Evolutionary conservation across 2,888 invertebrate genomes (phyloP), one percentile per base, ranked within the genome.

Genomic region (Psylliodes chrysocephalus): DNA sequence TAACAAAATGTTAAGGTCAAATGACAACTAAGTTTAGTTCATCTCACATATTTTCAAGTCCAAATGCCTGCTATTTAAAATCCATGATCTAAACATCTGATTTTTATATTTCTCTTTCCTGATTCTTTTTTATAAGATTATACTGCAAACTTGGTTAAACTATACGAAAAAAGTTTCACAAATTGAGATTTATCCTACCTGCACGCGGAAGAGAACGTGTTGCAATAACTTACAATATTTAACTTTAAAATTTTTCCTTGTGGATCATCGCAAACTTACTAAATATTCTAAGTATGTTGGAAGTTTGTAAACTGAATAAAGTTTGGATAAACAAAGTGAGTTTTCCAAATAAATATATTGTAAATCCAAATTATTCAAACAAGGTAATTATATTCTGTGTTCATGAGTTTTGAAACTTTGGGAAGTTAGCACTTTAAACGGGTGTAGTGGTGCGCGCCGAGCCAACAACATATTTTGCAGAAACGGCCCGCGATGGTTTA

Each of bases 311-410:
- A 55, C 60, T 22, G 60, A 40, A 60, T 51, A 59, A 49, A 57
- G 46, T 46, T 60, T 15, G 53, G 22, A 60, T 53, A 35, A 54
- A 54, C 53, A 60, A 55, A 64, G 44, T 53, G 35, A 53, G 60
- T 55, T 28, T 40, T 60, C 55, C 55, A 46, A 59, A 67, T 62
- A 63, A 68, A 63, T 57, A 53, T 57, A 68, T 63, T 60, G 63
- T 65, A 65, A 65, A 65, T 68, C 57, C 44, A 60, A 69, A 67
- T 67, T 63, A 69, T 69, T 69, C 61, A 69, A 66, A 69, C 61
- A 64, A 59, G 47, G 61, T 65, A 67, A 65, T 69, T 69, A 63
- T 67, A 56, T 64, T 49, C 53, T 35, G 59, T 57, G 67, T 67
- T 69, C 56, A 65, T 65, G 61, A 69, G 59, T 60, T 60, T 47